phyloP scores from a whole-genome alignment of 2,797 vertebrate genomes.

The Streptopelia turtur region DNA sequence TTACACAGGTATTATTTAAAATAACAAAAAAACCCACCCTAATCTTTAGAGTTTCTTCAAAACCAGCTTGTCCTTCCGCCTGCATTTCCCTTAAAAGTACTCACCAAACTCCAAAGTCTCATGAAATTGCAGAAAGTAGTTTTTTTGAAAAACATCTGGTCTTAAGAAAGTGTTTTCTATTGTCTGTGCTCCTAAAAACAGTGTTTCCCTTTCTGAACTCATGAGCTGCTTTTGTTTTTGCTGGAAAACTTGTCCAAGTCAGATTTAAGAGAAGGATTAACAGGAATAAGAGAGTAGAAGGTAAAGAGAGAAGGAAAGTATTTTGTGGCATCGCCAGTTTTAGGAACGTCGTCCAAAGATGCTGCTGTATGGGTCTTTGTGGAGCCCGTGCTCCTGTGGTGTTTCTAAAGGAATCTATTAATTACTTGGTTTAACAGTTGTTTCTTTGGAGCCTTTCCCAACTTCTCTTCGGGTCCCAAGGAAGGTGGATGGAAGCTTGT shows the following conservation, averaged over 20 bases:
- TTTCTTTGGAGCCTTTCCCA: neutral
- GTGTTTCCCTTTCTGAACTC: neutral
- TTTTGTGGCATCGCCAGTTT: neutral
- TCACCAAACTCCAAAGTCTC: neutral
- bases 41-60: neutral
- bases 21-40: fast-evolving
- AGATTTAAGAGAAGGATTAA: neutral
- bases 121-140: neutral
- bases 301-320: neutral
- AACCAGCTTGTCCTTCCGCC: neutral
- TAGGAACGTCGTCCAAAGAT: neutral
- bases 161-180: neutral
- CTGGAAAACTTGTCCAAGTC: neutral
- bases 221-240: neutral
- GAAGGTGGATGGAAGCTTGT: neutral
- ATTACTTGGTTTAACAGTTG: neutral
- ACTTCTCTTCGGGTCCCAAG: neutral
- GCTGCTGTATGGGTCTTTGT: neutral
- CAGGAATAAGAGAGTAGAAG: neutral
- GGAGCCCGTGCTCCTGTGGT: neutral
- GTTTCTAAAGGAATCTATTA: neutral
- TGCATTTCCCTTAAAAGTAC: neutral
- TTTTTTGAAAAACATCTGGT: neutral
- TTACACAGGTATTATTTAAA: neutral
- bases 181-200: neutral